Conservation (phyloP, 2,888 invertebrate species). For the Polymixis lichenea region DNA sequence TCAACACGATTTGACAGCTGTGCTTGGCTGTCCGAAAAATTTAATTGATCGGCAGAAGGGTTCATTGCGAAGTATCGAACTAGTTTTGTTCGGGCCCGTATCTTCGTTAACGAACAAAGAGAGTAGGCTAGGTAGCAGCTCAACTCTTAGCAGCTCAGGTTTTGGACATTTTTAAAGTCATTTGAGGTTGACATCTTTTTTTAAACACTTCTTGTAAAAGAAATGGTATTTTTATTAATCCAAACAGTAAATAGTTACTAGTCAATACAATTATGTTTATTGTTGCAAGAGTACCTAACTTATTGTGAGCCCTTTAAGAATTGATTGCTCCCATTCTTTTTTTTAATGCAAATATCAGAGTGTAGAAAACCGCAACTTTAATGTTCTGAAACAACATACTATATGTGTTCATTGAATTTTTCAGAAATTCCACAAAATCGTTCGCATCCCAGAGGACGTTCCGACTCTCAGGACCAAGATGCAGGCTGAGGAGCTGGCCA, state of each 20-base stretch:
- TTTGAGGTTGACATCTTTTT: not conserved
- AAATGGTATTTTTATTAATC: not conserved
- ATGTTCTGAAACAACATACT: not conserved
- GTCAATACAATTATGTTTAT: not conserved
- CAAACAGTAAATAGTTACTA: not conserved
- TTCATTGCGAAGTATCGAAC: too few relatives aligned
- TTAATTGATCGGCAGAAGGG: too few relatives aligned
- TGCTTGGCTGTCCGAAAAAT: too few relatives aligned
- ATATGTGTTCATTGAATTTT: conserved; percentile 69
- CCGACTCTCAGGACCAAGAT: conserved; percentile 94
- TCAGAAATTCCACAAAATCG: conserved; percentile 96
- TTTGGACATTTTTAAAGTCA: not conserved
- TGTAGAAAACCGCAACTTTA: not conserved
- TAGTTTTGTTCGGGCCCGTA: too few relatives aligned
- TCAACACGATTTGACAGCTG: too few relatives aligned
- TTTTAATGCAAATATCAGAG: not conserved
- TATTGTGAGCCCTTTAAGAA: not conserved
- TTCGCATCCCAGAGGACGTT: conserved; percentile 96
- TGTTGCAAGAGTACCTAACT: not conserved
- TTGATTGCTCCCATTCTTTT: not conserved
- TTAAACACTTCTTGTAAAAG: too few relatives aligned
- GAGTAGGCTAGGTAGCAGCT: too few relatives aligned
- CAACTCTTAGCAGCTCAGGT: not conserved
- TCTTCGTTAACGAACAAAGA: too few relatives aligned
- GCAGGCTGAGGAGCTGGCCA: conserved; percentile 90